Conservation (phyloP, 2,113 vertebrate species). For the Eudyptes chrysolophus region DNA sequence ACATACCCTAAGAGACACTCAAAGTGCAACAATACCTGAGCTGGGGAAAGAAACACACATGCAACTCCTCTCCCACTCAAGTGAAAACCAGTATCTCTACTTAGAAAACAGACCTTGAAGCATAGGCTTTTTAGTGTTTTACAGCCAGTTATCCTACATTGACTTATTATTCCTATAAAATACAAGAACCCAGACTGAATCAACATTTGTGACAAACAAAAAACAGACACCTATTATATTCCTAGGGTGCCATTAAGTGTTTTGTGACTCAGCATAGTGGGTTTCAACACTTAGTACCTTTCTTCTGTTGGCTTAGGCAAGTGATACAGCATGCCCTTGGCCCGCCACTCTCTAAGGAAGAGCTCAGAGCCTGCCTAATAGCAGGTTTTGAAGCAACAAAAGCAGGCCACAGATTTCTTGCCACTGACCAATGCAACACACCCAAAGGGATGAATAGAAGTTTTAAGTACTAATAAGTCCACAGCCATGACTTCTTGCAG, state of each 20-base stretch:
- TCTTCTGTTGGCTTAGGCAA: conserved; percentile 11
- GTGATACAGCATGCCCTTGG: neutral
- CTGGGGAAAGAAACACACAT: neutral
- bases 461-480: neutral
- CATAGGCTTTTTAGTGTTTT: neutral
- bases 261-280: conserved; percentile 47
- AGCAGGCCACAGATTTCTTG: neutral
- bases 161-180: conserved; percentile 32
- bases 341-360: neutral
- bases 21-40: neutral
- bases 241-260: conserved; percentile 24
- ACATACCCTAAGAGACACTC: neutral
- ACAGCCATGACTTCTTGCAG: neutral
- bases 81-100: neutral
- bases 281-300: conserved; percentile 35
- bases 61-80: conserved; percentile 42
- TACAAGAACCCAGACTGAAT: conserved; percentile 25
- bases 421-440: neutral
- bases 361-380: neutral
- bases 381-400: neutral
- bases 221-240: neutral
- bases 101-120: conserved; percentile 13
- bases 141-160: neutral
- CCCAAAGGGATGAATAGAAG: neutral
- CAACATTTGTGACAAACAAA: conserved; percentile 47